Percentiles rank a stretch among this genome's conserved stretches.
phyloP scores from a whole-genome alignment of 2,888 invertebrate genomes.

The Dastarcus helophoroides region DNA sequence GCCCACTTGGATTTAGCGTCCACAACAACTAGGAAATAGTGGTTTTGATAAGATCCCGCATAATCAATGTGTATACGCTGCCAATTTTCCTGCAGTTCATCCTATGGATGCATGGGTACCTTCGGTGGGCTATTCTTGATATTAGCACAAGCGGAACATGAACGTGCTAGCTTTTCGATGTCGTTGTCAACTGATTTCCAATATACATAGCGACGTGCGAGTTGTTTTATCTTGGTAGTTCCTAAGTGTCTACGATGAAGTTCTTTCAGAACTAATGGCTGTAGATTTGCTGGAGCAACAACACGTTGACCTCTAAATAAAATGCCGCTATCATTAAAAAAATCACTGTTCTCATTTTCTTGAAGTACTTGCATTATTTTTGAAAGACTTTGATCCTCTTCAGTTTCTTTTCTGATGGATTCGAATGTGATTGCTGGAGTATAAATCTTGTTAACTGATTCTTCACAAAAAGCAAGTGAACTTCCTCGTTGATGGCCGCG shows the following conservation, averaged over 20 bases:
- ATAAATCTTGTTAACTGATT: neutral
- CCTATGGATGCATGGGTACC: slow-evolving; percentile 18
- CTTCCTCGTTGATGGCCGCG: neutral
- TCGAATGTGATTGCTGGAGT: neutral
- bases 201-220: neutral
- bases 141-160: slow-evolving; percentile 15
- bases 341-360: neutral
- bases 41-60: slow-evolving; percentile 14
- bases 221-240: neutral
- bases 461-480: neutral
- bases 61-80: slow-evolving; percentile 20
- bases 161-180: slow-evolving; percentile 16
- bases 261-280: neutral
- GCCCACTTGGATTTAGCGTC: slow-evolving; percentile 21
- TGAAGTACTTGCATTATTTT: neutral
- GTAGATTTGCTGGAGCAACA: neutral
- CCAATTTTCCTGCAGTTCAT: slow-evolving; percentile 14
- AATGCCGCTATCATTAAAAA: neutral
- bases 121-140: slow-evolving; percentile 17
- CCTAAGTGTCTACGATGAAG: too few species aligned
- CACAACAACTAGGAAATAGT: slow-evolving; percentile 14
- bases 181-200: slow-evolving; percentile 8
- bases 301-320: neutral
- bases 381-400: neutral
- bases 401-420: neutral